phyloP scores from a whole-genome alignment of 1,140 invertebrate genomes.

The Drosophila sp. region DNA sequence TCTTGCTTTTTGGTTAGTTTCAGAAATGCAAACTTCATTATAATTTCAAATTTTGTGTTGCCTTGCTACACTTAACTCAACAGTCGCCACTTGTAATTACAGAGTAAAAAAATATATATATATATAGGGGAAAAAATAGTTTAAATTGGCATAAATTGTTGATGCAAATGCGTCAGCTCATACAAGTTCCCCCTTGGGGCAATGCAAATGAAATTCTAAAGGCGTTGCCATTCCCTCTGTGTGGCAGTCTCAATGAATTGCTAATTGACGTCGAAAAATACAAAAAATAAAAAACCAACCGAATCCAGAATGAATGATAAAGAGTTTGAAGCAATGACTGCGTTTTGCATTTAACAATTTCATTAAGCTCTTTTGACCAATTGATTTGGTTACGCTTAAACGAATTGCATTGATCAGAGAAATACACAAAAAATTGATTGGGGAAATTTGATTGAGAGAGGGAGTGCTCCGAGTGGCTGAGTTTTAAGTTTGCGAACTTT shows the following conservation, averaged over 20 bases:
- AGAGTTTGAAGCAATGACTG: slow-evolving; percentile 8
- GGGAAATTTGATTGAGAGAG: background rate
- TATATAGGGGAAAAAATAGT: background rate
- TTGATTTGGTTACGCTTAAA: slow-evolving; percentile 20
- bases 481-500: background rate
- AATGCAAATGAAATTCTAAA: slow-evolving; percentile 2
- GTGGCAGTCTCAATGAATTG: slow-evolving; percentile 7
- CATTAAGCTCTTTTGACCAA: slow-evolving; percentile 12
- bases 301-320: background rate
- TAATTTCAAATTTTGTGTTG: slow-evolving; percentile 19
- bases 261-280: slow-evolving; percentile 8
- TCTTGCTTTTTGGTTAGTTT: background rate
- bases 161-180: slow-evolving; percentile 13
- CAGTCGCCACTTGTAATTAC: slow-evolving; percentile 14
- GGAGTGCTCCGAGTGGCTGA: background rate
- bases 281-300: background rate
- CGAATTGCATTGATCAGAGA: slow-evolving; percentile 10
- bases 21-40: slow-evolving; percentile 15
- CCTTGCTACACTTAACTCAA: slow-evolving; percentile 3
- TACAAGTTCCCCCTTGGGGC: background rate
- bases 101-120: background rate
- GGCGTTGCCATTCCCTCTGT: background rate
- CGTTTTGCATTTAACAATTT: slow-evolving; percentile 13
- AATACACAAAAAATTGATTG: background rate
- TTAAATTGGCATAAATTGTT: slow-evolving; percentile 17